A percentile compares a stretch with the other conserved stretches of the same genome.
Evolutionary conservation across 1,140 invertebrate genomes (phyloP).

Genomic region (Diorhabda elongata): DNA sequence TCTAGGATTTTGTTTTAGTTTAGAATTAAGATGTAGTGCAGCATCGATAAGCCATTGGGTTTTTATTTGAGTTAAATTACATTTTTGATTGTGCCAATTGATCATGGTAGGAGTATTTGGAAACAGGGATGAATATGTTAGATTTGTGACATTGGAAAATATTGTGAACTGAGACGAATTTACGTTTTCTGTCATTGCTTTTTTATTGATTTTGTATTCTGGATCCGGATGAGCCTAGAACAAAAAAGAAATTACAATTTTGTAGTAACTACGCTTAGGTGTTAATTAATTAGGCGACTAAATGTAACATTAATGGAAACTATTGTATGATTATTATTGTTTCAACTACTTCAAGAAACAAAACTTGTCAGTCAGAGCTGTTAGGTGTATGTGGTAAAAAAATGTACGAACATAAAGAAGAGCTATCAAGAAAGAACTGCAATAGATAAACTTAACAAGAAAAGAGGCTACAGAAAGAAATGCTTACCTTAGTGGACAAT

Average conservation of each 20-base stretch:
- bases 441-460: no score
- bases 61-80: constrained; percentile 62
- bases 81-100: constrained; percentile 87
- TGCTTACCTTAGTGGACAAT: constrained; percentile 66
- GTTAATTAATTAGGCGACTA: no score
- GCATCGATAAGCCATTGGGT: constrained; percentile 83
- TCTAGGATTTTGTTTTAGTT: constrained; percentile 66
- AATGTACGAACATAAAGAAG: no score
- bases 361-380: no score
- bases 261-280: no score
- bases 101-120: constrained; percentile 87
- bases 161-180: constrained; percentile 53
- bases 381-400: no score
- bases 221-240: constrained; percentile 71
- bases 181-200: constrained; percentile 68
- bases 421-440: no score
- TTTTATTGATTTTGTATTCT: constrained; percentile 84
- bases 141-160: constrained; percentile 57
- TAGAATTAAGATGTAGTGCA: constrained; percentile 78
- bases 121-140: constrained; percentile 76
- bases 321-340: no score
- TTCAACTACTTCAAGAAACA: no score
- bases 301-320: no score
- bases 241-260: not conserved
- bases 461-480: not conserved